A percentile compares a stretch with the other conserved stretches of the same genome.
Conservation (phyloP, 1,140 invertebrate genomes). For the Charaxes varanes region DNA sequence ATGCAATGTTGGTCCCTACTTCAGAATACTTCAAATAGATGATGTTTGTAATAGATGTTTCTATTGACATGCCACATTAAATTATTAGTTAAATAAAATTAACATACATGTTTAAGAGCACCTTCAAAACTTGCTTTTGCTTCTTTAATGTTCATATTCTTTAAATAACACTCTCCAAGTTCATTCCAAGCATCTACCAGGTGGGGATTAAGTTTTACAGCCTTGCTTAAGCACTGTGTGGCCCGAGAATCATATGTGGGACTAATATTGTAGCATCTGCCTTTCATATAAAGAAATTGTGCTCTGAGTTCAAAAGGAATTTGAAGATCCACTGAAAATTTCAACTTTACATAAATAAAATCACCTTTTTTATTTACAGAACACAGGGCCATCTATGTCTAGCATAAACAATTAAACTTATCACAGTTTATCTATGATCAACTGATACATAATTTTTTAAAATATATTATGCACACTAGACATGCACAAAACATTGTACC, state of each 20-base stretch:
- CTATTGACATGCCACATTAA: too few relatives aligned
- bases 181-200: constrained; percentile 92
- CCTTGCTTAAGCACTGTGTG: constrained; percentile 84
- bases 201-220: constrained; percentile 89
- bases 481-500: too few relatives aligned
- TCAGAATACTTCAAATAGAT: too few relatives aligned
- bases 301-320: constrained; percentile 72
- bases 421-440: too few relatives aligned
- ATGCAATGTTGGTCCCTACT: too few relatives aligned
- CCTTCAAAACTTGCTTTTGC: constrained; percentile 91
- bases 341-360: neutral
- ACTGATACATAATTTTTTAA: too few relatives aligned
- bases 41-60: too few relatives aligned
- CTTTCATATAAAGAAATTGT: constrained; percentile 84
- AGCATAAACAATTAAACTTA: too few relatives aligned
- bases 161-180: constrained; percentile 92
- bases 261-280: constrained; percentile 85
- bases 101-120: constrained; percentile 86
- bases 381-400: too few relatives aligned
- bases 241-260: constrained; percentile 81
- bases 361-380: too few relatives aligned
- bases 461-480: too few relatives aligned
- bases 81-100: too few relatives aligned
- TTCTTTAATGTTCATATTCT: constrained; percentile 86
- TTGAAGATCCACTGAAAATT: constrained; percentile 64